Conservation (phyloP, 2,797 vertebrate species). For the Rhinogobio ventralis region DNA sequence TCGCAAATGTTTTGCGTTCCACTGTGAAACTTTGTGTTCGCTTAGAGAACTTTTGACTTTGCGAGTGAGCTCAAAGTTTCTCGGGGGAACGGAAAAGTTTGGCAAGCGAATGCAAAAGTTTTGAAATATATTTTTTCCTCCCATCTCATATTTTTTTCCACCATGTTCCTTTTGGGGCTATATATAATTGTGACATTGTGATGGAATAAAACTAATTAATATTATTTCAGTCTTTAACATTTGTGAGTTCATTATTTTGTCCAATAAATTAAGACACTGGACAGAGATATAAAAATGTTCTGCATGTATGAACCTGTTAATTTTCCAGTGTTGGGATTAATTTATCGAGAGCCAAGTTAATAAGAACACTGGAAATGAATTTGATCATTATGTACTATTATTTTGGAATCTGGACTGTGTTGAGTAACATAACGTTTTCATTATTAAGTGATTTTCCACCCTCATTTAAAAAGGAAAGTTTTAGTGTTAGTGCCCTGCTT, state of each 20-base stretch:
- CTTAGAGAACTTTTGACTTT: too few relatives aligned
- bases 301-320: not conserved
- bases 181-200: not conserved
- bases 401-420: constrained; percentile 14
- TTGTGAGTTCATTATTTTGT: not conserved
- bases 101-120: not conserved
- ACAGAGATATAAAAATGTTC: not conserved
- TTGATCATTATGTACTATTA: not conserved
- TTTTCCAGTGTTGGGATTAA: not conserved
- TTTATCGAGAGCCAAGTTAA: constrained; percentile 1
- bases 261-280: not conserved
- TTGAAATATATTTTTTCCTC: not conserved
- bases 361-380: not conserved
- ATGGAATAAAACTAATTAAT: not conserved
- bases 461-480: constrained; percentile 11
- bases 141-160: not conserved
- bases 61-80: not conserved
- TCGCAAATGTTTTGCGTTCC: not conserved
- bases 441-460: constrained; percentile 16
- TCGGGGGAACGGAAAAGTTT: not conserved
- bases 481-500: not conserved
- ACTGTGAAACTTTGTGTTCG: too few relatives aligned
- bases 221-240: not conserved
- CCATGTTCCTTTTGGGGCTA: not conserved
- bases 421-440: not conserved